A percentile compares a stretch with the other conserved stretches of the same genome.
These are phyloP conservation scores for Mayetiola destructor DNA, from an alignment of 2,888 invertebrate genomes.

Conservation along the genomic window DNA sequence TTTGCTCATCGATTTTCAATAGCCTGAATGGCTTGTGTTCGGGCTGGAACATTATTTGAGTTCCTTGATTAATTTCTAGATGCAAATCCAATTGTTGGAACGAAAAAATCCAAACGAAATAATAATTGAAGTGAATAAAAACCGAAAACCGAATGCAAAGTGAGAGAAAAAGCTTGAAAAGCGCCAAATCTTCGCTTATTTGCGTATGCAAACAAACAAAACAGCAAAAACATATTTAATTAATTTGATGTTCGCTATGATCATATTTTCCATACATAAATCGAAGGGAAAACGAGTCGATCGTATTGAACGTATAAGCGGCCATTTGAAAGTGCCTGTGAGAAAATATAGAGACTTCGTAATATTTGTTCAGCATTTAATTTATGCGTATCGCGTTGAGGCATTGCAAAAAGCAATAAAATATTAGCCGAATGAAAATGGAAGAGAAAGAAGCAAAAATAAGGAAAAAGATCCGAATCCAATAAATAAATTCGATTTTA, in stretches of 20 bases:
- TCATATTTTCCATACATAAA: conserved; percentile 3
- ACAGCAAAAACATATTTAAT: conserved; percentile 8
- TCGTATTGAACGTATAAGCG: no score
- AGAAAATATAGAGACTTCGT: conserved; percentile 7
- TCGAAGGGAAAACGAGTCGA: no score
- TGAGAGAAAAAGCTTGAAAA: no score
- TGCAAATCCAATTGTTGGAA: neutral
- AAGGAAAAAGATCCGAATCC: no score
- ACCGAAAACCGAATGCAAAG: no score
- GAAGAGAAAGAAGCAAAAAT: neutral
- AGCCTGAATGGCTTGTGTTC: neutral
- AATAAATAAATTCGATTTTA: conserved; percentile 11
- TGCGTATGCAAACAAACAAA: no score
- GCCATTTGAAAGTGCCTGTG: conserved; percentile 4
- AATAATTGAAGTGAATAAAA: no score
- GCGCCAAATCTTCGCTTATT: no score
- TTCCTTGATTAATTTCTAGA: neutral
- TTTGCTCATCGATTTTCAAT: neutral
- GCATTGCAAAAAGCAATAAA: no score
- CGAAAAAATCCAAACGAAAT: neutral
- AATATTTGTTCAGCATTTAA: neutral
- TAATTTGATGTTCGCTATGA: conserved; percentile 11
- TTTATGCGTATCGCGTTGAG: no score
- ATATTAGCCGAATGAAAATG: no score
- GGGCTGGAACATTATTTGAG: neutral